phyloP scores from a whole-genome alignment of 1,140 invertebrate genomes.

The Hylaeus volcanicus region DNA sequence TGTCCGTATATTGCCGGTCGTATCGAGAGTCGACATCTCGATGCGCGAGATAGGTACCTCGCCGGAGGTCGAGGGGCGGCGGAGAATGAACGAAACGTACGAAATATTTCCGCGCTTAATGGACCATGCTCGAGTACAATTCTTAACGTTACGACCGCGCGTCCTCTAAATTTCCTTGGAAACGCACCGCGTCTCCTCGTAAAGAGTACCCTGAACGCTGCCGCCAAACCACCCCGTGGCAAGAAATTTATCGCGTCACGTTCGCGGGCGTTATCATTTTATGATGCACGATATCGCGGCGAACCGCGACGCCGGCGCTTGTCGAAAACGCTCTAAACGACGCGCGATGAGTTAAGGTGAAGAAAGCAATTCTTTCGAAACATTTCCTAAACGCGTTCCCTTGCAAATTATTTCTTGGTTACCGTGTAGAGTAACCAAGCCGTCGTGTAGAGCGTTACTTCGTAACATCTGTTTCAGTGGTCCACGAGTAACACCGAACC shows the following conservation, averaged over 20 bases:
- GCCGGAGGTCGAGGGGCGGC: background rate
- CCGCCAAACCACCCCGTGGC: too few relatives aligned
- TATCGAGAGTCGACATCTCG: conserved; percentile 62
- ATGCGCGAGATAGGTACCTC: conserved; percentile 43
- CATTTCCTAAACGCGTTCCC: too few relatives aligned
- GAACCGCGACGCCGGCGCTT: background rate
- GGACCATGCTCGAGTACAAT: conserved; percentile 16
- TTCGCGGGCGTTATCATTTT: conserved; percentile 28
- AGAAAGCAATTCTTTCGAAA: too few relatives aligned
- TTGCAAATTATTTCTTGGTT: too few relatives aligned
- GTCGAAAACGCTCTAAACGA: too few relatives aligned
- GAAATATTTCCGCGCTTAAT: conserved; percentile 54
- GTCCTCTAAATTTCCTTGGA: conserved; percentile 26
- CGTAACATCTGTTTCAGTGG: too few relatives aligned
- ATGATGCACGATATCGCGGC: conserved; percentile 8
- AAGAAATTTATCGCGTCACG: background rate
- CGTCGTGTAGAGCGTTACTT: too few relatives aligned
- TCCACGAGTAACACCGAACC: too few relatives aligned
- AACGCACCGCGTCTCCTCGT: background rate
- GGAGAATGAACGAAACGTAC: conserved; percentile 12
- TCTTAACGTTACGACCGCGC: conserved; percentile 15
- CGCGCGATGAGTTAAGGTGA: too few relatives aligned
- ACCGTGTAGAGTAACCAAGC: too few relatives aligned
- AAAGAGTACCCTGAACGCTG: background rate
- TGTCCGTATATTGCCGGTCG: conserved; percentile 43